These are phyloP conservation scores for Xestia xanthographa DNA, from an alignment of 2,888 invertebrate genomes.

Conservation along the genomic window DNA sequence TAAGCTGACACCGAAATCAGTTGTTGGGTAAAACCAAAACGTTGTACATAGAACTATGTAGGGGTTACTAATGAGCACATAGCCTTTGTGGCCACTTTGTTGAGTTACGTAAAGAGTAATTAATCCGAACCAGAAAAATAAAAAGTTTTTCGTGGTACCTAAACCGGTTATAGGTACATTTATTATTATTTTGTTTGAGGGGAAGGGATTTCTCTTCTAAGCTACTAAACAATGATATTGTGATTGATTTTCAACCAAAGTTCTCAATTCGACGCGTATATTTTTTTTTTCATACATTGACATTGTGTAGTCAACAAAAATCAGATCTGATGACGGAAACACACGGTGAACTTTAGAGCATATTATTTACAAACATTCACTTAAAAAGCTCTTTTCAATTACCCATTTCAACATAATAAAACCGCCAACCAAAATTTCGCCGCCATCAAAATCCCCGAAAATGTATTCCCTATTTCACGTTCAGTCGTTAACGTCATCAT, in stretches of 20 bases:
- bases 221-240: not conserved
- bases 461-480: constrained; percentile 32
- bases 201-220: not conserved
- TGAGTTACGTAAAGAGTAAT: constrained; percentile 21
- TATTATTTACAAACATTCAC: not conserved
- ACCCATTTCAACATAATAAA: constrained; percentile 10
- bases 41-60: constrained; percentile 14
- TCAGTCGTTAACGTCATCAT: constrained; percentile 49
- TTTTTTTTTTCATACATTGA: not conserved
- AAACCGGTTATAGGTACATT: not conserved
- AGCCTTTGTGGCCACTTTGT: constrained; percentile 8
- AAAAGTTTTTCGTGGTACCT: not conserved
- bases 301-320: not conserved
- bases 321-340: not conserved
- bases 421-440: not conserved
- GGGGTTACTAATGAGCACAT: constrained; percentile 44
- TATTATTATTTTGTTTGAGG: not conserved
- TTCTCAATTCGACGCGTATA: too few relatives aligned
- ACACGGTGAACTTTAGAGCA: accelerated
- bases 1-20: constrained; percentile 57
- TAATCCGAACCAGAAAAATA: constrained; percentile 14
- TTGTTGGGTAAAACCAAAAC: constrained; percentile 30
- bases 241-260: too few relatives aligned
- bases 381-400: not conserved
- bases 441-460: constrained; percentile 23